Conservation (phyloP, 2,797 vertebrate species). For the Lagocephalus sceleratus region DNA sequence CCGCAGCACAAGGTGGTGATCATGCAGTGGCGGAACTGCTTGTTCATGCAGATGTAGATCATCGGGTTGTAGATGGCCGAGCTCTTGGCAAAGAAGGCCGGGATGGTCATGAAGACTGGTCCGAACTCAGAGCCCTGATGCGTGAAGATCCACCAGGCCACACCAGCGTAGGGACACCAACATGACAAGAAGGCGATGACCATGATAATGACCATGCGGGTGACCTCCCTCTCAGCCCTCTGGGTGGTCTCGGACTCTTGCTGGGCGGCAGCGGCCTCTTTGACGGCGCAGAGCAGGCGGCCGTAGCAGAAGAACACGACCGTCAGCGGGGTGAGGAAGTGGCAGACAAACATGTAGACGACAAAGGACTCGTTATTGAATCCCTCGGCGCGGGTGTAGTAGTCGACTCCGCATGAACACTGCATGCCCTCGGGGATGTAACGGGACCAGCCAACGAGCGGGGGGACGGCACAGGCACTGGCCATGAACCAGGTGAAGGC, state of each 20-base stretch:
- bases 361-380: slow-evolving; percentile 96
- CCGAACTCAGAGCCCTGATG: slow-evolving; percentile 91
- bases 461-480: slow-evolving; percentile 79
- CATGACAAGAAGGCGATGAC: slow-evolving; percentile 86
- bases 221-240: slow-evolving; percentile 96
- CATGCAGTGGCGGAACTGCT: slow-evolving; percentile 99
- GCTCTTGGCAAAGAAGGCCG: slow-evolving; percentile 94
- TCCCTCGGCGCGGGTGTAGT: slow-evolving; percentile 91
- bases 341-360: slow-evolving; percentile 93
- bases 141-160: slow-evolving; percentile 90
- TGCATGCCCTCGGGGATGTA: slow-evolving; percentile 96
- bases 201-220: slow-evolving; percentile 96
- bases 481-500: slow-evolving; percentile 88
- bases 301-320: slow-evolving; percentile 95
- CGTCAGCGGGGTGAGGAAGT: slow-evolving; percentile 72
- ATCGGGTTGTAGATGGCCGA: slow-evolving; percentile 90
- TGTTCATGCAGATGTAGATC: slow-evolving; percentile 97
- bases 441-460: slow-evolving; percentile 93
- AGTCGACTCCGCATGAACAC: slow-evolving; percentile 94
- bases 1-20: slow-evolving; percentile 95
- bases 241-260: slow-evolving; percentile 98
- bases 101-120: slow-evolving; percentile 92
- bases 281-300: slow-evolving; percentile 92
- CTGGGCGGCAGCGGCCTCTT: slow-evolving; percentile 94
- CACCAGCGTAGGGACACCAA: slow-evolving; percentile 87